Percentiles rank a stretch among this genome's conserved stretches.
These are phyloP conservation scores for Drosophila busckii DNA, from an alignment of 1,140 invertebrate genomes.

Conservation along the genomic window DNA sequence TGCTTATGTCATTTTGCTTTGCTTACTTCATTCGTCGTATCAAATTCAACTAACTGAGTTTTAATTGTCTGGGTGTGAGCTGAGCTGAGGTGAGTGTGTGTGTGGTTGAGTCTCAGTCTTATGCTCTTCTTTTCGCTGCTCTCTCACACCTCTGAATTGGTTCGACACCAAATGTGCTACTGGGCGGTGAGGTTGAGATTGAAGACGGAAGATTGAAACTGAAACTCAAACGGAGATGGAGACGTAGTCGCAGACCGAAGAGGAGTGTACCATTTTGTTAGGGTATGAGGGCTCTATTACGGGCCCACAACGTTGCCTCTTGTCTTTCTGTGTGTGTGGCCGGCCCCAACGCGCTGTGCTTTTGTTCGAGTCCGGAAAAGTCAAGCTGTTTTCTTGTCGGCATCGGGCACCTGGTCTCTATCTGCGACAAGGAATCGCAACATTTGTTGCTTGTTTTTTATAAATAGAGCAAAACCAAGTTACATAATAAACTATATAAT, in stretches of 20 bases:
- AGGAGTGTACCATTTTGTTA: conserved; percentile 40
- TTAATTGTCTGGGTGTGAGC: conserved; percentile 44
- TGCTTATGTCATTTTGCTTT: conserved; percentile 35
- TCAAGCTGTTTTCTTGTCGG: conserved; percentile 25
- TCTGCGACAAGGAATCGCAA: no score
- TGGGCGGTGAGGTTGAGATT: no score
- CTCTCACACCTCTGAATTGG: no score
- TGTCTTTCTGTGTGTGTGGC: not conserved
- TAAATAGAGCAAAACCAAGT: no score
- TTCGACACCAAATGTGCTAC: no score
- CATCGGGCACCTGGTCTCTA: no score
- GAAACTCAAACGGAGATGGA: conserved; percentile 30
- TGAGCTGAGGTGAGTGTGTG: not conserved
- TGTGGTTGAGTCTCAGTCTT: no score
- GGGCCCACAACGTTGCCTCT: conserved; percentile 1
- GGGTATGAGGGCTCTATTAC: conserved; percentile 34
- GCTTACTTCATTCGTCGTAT: conserved; percentile 38
- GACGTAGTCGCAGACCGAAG: no score
- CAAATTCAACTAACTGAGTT: conserved; percentile 55
- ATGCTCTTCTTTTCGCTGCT: no score
- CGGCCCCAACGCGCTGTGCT: no score
- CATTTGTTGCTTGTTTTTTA: no score
- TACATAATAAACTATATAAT: no score
- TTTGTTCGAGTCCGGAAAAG: conserved; percentile 46
- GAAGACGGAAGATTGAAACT: conserved; percentile 24